Percentiles rank a stretch among this genome's conserved stretches.
Conservation (phyloP, 1,140 invertebrate genomes). For the Chionoecetes opilio region DNA sequence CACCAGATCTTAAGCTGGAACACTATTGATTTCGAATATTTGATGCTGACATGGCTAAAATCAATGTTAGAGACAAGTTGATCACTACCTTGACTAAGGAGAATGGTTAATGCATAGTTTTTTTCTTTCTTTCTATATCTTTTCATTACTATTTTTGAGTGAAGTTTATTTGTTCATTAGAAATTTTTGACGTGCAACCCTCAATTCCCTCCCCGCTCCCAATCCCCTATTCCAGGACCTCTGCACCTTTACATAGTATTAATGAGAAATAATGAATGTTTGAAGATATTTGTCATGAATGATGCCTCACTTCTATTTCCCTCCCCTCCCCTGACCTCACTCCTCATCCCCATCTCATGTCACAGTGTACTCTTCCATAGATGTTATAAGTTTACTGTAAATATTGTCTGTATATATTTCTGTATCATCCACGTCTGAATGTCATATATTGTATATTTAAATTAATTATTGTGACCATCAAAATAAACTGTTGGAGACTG, state of each 20-base stretch:
- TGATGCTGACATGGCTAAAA: background rate
- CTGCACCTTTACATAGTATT: constrained; percentile 35
- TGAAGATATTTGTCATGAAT: background rate
- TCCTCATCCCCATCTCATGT: background rate
- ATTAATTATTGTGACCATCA: constrained; percentile 79
- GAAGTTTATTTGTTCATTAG: constrained; percentile 11
- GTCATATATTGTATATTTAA: constrained; percentile 80
- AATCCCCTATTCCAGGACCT: background rate
- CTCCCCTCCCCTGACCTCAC: background rate
- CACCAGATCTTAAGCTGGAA: background rate
- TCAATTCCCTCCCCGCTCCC: background rate
- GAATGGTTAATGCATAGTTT: background rate
- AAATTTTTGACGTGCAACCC: constrained; percentile 2
- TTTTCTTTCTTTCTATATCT: too few species aligned
- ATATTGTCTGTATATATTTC: constrained; percentile 78
- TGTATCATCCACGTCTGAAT: constrained; percentile 75
- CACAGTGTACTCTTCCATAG: constrained; percentile 74
- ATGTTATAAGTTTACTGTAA: constrained; percentile 74
- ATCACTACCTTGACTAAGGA: background rate
- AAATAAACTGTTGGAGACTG: constrained; percentile 75
- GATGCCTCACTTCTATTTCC: background rate
- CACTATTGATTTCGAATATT: background rate
- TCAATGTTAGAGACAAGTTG: background rate
- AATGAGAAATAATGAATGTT: constrained; percentile 33
- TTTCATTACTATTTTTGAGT: background rate